phyloP scores from a whole-genome alignment of 2,797 vertebrate genomes.

The Argentina silus region DNA sequence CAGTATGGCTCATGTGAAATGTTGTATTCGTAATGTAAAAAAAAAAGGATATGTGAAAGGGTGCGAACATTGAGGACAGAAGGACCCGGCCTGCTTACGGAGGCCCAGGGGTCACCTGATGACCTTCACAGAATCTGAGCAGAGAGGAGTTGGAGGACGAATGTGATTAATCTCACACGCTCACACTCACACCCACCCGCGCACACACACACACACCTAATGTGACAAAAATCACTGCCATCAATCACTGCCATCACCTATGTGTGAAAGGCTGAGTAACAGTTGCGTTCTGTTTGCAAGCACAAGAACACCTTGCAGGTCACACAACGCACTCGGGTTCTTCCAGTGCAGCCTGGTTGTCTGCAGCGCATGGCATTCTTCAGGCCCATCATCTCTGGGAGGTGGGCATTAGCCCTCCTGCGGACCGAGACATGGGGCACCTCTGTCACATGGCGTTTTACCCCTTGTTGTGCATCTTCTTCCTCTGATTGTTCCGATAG shows the following conservation, averaged over 20 bases:
- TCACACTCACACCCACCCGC: no score
- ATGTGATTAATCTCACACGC: no score
- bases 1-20: not conserved
- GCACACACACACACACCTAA: not conserved
- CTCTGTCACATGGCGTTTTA: slow-evolving; percentile 4
- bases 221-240: no score
- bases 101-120: slow-evolving; percentile 7
- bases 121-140: not conserved
- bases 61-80: not conserved
- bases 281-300: slow-evolving; percentile 12
- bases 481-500: not conserved
- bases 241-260: slow-evolving; percentile 3
- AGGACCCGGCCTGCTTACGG: not conserved
- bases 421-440: slow-evolving; percentile 29
- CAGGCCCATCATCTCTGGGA: slow-evolving; percentile 28
- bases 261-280: slow-evolving; percentile 26
- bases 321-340: slow-evolving; percentile 16
- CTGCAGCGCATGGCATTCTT: slow-evolving; percentile 26
- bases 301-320: slow-evolving; percentile 26
- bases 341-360: slow-evolving; percentile 14
- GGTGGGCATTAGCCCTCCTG: slow-evolving; percentile 24
- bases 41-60: not conserved
- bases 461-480: not conserved
- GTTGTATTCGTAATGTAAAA: slow-evolving; percentile 5
- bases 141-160: no score